Percentiles rank a stretch among this genome's conserved stretches.
Evolutionary conservation across 2,888 invertebrate species (phyloP).

Genomic region (Agonum fuliginosum): DNA sequence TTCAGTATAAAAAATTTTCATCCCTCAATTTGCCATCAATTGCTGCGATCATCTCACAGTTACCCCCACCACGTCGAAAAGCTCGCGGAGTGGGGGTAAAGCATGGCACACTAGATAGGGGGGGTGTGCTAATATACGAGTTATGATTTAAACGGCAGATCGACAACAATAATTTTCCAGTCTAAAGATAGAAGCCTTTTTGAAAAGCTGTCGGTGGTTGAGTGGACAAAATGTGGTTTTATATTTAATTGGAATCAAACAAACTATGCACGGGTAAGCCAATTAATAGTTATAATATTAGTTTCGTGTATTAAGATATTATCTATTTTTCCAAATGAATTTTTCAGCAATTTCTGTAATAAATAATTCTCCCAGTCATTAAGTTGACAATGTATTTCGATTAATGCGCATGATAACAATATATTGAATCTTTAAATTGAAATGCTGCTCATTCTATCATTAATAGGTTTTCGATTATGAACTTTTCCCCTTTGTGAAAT

Average conservation of each 20-base stretch:
- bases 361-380: slow-evolving; percentile 27
- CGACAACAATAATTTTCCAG: slow-evolving; percentile 59
- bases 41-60: slow-evolving; percentile 23
- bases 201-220: too few relatives aligned
- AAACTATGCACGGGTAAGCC: slow-evolving; percentile 38
- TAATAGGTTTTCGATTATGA: slow-evolving; percentile 21
- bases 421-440: slow-evolving; percentile 43
- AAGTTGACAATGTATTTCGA: slow-evolving; percentile 42
- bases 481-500: neutral
- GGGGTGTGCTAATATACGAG: slow-evolving; percentile 58
- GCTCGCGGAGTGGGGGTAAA: slow-evolving; percentile 3
- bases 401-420: slow-evolving; percentile 19
- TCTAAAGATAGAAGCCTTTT: slow-evolving; percentile 51
- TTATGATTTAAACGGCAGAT: slow-evolving; percentile 58
- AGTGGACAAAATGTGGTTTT: too few relatives aligned
- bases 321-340: slow-evolving; percentile 42
- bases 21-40: slow-evolving; percentile 17
- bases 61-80: slow-evolving; percentile 12
- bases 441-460: slow-evolving; percentile 10
- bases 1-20: too few relatives aligned
- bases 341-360: slow-evolving; percentile 42
- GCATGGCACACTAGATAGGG: slow-evolving; percentile 1
- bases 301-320: slow-evolving; percentile 21
- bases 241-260: too few relatives aligned
- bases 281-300: slow-evolving; percentile 27